phyloP scores from a whole-genome alignment of 2,888 invertebrate genomes.

The Mythimna impura region DNA sequence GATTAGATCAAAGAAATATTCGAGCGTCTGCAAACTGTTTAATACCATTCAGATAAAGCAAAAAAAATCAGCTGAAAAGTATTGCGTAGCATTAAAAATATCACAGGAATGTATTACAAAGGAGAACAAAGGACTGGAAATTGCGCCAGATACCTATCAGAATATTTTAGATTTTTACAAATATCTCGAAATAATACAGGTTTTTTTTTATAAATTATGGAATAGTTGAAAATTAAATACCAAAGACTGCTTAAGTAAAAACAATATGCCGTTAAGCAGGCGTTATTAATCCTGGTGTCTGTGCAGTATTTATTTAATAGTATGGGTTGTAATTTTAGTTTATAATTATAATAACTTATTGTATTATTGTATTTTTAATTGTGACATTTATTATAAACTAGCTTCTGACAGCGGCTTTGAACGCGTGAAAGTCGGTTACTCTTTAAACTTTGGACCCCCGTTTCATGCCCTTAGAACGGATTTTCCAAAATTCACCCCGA shows the following conservation, averaged over 20 bases:
- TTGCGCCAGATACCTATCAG: background rate
- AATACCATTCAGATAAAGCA: constrained; percentile 3
- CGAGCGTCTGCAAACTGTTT: constrained; percentile 3
- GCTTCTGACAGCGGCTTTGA: too few relatives aligned
- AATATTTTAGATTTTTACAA: constrained; percentile 8
- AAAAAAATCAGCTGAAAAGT: constrained; percentile 11
- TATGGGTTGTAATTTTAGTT: too few relatives aligned
- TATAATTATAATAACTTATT: too few relatives aligned
- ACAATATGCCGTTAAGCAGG: too few relatives aligned
- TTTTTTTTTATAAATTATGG: background rate
- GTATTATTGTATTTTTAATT: too few relatives aligned
- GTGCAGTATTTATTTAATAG: too few relatives aligned
- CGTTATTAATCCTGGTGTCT: too few relatives aligned
- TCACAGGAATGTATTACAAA: constrained; percentile 27
- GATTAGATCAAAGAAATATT: constrained; percentile 3
- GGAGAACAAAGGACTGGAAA: constrained; percentile 3
- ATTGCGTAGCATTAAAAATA: constrained; percentile 7
- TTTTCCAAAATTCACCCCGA: too few relatives aligned
- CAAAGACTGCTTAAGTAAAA: background rate
- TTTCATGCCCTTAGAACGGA: too few relatives aligned
- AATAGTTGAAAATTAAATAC: background rate
- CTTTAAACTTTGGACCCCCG: too few relatives aligned
- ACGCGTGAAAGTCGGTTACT: too few relatives aligned
- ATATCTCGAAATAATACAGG: constrained; percentile 1
- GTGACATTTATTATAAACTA: too few relatives aligned